phyloP scores from a whole-genome alignment of 1,140 invertebrate species.

The Platorchestia sp. region DNA sequence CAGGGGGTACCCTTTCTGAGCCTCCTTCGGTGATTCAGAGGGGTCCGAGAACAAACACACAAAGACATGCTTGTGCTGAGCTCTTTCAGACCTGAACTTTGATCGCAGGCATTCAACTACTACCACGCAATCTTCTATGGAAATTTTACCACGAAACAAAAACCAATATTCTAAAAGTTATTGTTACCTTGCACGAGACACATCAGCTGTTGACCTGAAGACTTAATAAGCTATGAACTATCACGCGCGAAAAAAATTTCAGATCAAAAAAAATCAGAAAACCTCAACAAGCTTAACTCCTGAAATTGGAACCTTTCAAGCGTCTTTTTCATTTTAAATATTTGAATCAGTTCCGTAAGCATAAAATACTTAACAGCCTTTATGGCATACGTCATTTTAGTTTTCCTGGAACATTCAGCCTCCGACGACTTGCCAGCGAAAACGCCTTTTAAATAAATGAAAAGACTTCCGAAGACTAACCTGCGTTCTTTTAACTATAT shows the following conservation, averaged over 20 bases:
- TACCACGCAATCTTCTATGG: background rate
- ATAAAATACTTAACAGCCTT: no score
- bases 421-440: no score
- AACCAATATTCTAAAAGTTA: background rate
- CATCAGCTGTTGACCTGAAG: background rate
- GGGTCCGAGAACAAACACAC: background rate
- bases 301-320: no score
- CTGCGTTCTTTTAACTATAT: no score
- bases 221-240: background rate
- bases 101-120: background rate
- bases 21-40: background rate
- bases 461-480: no score
- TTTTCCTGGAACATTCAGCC: no score
- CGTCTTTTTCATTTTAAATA: no score
- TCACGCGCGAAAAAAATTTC: background rate
- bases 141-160: background rate
- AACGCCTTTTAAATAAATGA: no score
- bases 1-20: slow-evolving; percentile 28
- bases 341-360: no score
- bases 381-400: no score
- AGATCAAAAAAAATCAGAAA: no score
- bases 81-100: background rate
- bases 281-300: no score
- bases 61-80: slow-evolving; percentile 6
- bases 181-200: background rate